Percentiles rank a stretch among this genome's conserved stretches.
phyloP scores from a whole-genome alignment of 2,797 vertebrate genomes.

The Paramormyrops hopkinsi region DNA sequence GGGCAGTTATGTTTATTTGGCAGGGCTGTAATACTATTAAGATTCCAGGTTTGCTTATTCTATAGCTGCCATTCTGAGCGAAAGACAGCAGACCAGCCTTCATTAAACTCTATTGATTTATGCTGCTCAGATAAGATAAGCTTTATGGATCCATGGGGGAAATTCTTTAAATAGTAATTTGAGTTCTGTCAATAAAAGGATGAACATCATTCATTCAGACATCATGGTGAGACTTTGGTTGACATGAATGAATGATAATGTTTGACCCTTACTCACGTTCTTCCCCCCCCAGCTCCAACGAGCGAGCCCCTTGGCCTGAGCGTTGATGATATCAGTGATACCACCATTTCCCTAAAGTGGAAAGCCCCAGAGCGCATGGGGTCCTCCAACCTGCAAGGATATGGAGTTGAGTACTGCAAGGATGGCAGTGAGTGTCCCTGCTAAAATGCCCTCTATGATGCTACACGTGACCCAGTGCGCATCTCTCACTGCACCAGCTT shows the following conservation, averaged over 20 bases:
- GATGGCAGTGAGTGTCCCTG: constrained; percentile 79
- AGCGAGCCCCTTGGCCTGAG: constrained; percentile 82
- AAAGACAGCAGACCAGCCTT: background rate
- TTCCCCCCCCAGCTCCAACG: constrained; percentile 72
- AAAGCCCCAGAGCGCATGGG: constrained; percentile 82
- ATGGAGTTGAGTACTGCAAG: constrained; percentile 86
- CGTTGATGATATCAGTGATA: constrained; percentile 87
- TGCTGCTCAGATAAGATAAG: background rate
- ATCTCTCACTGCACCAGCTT: background rate
- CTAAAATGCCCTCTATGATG: background rate
- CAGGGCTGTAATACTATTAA: background rate
- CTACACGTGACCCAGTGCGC: background rate
- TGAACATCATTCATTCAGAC: background rate
- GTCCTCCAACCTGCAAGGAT: constrained; percentile 80
- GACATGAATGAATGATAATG: background rate
- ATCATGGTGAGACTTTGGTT: background rate
- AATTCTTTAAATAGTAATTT: background rate
- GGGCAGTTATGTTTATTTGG: background rate
- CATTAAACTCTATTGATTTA: background rate
- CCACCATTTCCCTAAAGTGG: constrained; percentile 89
- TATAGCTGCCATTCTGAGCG: background rate
- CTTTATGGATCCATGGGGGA: background rate
- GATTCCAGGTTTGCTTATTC: background rate
- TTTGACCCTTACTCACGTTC: background rate
- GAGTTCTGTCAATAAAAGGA: background rate